Conservation (phyloP, 2,113 vertebrate genomes). For the Plecotus auritus region DNA sequence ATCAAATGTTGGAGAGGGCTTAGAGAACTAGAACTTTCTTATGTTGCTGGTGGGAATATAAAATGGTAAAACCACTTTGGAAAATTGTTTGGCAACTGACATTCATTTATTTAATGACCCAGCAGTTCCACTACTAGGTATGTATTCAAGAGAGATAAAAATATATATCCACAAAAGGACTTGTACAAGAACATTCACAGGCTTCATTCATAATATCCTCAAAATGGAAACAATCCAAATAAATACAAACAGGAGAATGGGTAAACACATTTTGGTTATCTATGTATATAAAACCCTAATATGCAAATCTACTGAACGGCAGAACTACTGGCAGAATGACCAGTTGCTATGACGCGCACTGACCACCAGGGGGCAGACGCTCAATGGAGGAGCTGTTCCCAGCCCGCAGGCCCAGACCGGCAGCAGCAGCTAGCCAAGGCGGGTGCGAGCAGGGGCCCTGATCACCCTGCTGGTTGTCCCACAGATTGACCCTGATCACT, state of each 20-base stretch:
- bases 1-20: background rate
- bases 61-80: background rate
- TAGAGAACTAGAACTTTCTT: background rate
- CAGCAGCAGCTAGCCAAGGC: no score
- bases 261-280: background rate
- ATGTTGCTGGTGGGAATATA: background rate
- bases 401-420: no score
- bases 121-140: background rate
- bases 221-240: background rate
- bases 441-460: no score
- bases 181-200: background rate
- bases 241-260: background rate
- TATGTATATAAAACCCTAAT: no score
- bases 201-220: background rate
- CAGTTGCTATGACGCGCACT: no score
- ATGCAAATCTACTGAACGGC: no score
- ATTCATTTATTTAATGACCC: background rate
- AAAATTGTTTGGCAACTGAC: background rate
- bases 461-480: no score
- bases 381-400: no score
- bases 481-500: no score
- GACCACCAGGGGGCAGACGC: no score
- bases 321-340: no score
- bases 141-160: background rate
- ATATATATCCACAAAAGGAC: background rate